Conservation (phyloP, 2,113 vertebrate species). For the Zosterops japonicus region DNA sequence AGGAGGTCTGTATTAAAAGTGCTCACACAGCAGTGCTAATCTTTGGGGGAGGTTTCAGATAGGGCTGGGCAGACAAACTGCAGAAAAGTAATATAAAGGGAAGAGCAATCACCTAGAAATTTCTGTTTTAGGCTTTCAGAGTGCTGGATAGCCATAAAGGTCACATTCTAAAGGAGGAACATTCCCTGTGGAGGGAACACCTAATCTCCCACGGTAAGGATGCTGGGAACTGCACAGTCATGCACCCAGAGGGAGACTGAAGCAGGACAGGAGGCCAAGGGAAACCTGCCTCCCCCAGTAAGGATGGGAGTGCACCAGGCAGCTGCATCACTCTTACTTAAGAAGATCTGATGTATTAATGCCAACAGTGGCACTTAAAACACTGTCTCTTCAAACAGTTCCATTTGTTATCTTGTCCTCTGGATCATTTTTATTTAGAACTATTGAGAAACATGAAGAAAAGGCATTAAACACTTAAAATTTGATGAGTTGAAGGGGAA, state of each 20-base stretch:
- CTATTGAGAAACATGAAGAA: not conserved
- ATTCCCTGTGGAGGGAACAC: not conserved
- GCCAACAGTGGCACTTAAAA: not conserved
- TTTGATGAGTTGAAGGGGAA: not conserved
- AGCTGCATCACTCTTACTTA: not conserved
- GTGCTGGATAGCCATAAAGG: not conserved
- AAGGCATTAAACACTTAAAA: not conserved
- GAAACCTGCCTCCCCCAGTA: not conserved
- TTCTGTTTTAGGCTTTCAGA: not conserved
- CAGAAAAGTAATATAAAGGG: not conserved
- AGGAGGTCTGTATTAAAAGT: not conserved
- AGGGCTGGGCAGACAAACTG: not conserved
- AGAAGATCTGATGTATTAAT: not conserved
- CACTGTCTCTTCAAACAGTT: not conserved
- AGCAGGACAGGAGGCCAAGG: not conserved
- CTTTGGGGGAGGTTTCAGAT: not conserved
- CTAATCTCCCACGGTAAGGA: not conserved
- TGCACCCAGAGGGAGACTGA: not conserved
- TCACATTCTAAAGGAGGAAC: not conserved
- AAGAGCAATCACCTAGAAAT: not conserved
- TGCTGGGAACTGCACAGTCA: not conserved
- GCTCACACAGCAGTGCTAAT: not conserved
- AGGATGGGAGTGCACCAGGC: accelerated
- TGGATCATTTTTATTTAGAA: not conserved
- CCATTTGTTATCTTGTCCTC: not conserved